Conservation (phyloP, 2,113 vertebrate genomes). For the Sphyrna mokarran region DNA sequence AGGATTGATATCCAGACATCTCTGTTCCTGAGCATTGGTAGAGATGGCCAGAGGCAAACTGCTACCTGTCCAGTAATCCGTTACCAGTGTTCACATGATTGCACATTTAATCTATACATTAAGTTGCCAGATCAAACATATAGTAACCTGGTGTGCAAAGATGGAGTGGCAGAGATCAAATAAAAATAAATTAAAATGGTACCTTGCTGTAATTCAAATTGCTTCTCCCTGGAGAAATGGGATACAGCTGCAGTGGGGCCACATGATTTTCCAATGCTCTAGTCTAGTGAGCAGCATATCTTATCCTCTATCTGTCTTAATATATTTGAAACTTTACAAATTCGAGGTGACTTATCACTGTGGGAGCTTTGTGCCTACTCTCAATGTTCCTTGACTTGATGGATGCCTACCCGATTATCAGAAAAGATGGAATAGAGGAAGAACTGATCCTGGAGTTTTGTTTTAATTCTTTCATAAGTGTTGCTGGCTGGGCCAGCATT, state of each 20-base stretch:
- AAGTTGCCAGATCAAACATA: slow-evolving; percentile 40
- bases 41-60: slow-evolving; percentile 39
- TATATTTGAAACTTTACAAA: not conserved
- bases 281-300: not conserved
- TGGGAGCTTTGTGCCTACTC: not conserved
- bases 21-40: slow-evolving; percentile 42
- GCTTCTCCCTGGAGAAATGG: slow-evolving; percentile 40
- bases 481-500: too few relatives aligned
- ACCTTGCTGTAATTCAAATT: slow-evolving; percentile 25
- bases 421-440: not conserved
- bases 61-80: slow-evolving; percentile 34
- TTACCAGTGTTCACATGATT: slow-evolving; percentile 44
- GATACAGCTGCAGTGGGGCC: slow-evolving; percentile 21
- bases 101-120: slow-evolving; percentile 40
- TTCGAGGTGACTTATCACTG: not conserved
- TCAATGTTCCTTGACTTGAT: not conserved
- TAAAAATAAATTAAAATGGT: slow-evolving; percentile 40
- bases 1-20: slow-evolving; percentile 39
- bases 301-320: not conserved
- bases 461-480: too few relatives aligned
- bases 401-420: not conserved
- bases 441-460: not conserved
- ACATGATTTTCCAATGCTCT: slow-evolving; percentile 19
- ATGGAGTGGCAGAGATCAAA: slow-evolving; percentile 39
- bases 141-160: slow-evolving; percentile 42